Conservation (phyloP, 1,140 invertebrate genomes). For the Liolophura sinensis region DNA sequence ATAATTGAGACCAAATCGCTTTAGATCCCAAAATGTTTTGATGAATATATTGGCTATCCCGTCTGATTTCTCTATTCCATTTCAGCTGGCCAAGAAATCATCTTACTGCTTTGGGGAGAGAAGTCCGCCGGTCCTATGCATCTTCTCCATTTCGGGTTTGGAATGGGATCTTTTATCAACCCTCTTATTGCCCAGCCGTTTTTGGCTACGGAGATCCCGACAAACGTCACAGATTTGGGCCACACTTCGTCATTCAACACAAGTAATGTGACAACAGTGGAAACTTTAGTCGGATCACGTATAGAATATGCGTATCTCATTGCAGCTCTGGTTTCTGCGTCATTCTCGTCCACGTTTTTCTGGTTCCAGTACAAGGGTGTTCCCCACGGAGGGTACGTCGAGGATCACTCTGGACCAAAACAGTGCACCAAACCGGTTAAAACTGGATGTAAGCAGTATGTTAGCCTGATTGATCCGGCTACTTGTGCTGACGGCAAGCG, state of each 20-base stretch:
- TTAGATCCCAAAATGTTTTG: background rate
- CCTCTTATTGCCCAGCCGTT: conserved; percentile 27
- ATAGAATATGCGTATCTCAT: conserved; percentile 24
- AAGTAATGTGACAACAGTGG: background rate
- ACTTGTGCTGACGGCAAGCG: conserved; percentile 16
- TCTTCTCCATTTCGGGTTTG: conserved; percentile 28
- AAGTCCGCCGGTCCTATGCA: conserved; percentile 26
- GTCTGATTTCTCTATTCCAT: background rate
- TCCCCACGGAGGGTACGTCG: background rate
- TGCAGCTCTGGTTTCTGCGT: conserved; percentile 9
- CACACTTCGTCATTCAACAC: background rate
- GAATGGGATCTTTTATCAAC: conserved; percentile 24
- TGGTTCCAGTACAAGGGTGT: conserved; percentile 9
- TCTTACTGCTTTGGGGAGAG: conserved; percentile 22
- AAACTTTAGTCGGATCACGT: conserved; percentile 11
- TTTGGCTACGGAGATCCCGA: conserved; percentile 10
- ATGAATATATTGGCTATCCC: background rate
- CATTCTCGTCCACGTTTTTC: conserved; percentile 16
- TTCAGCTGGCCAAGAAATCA: conserved; percentile 24
- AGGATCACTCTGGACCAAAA: background rate
- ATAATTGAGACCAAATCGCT: too few species aligned
- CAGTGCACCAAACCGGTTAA: background rate
- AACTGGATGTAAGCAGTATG: too few species aligned
- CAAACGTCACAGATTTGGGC: background rate
- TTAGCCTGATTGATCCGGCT: conserved; percentile 10